Evolutionary conservation across 2,888 invertebrate species (phyloP).

Genomic region (Corbicula japonica): DNA sequence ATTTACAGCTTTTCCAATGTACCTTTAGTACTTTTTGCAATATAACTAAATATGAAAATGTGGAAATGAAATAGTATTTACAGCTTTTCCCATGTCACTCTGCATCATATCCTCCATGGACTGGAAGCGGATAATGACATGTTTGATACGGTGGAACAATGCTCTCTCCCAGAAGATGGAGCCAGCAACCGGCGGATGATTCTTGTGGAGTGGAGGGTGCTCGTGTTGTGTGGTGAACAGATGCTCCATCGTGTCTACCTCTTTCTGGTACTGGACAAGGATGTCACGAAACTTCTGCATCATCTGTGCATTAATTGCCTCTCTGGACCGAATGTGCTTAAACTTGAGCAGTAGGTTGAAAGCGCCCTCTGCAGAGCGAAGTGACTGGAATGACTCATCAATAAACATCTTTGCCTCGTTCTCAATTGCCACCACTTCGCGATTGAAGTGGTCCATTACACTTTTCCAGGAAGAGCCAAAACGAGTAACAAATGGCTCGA

Average conservation of each 20-base stretch:
- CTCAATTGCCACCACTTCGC: constrained; percentile 91
- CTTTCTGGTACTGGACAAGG: constrained; percentile 94
- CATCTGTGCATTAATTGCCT: constrained; percentile 91
- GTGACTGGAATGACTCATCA: constrained; percentile 93
- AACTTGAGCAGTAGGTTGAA: constrained; percentile 93
- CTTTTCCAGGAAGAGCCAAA: constrained; percentile 95
- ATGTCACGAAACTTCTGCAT: constrained; percentile 94
- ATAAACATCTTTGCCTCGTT: constrained; percentile 94
- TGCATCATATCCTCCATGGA: constrained; percentile 92
- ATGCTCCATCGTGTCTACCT: constrained; percentile 89
- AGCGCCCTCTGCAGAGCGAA: constrained; percentile 94
- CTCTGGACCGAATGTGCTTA: constrained; percentile 92
- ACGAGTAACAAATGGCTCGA: constrained; percentile 93
- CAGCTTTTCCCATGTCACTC: constrained; percentile 90
- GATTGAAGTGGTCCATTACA: constrained; percentile 92
- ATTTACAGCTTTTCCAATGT: no score
- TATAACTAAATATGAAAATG: no score
- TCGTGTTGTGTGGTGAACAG: constrained; percentile 84
- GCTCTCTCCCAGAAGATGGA: constrained; percentile 95
- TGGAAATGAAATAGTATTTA: constrained; percentile 62
- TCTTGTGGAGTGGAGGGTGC: constrained; percentile 91
- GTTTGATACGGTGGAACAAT: constrained; percentile 92
- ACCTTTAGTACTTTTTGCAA: no score
- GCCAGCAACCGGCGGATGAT: constrained; percentile 94
- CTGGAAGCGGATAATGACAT: constrained; percentile 93